These are phyloP conservation scores for Hypomecis atomaria DNA, from an alignment of 2,888 invertebrate species.

Conservation along the genomic window DNA sequence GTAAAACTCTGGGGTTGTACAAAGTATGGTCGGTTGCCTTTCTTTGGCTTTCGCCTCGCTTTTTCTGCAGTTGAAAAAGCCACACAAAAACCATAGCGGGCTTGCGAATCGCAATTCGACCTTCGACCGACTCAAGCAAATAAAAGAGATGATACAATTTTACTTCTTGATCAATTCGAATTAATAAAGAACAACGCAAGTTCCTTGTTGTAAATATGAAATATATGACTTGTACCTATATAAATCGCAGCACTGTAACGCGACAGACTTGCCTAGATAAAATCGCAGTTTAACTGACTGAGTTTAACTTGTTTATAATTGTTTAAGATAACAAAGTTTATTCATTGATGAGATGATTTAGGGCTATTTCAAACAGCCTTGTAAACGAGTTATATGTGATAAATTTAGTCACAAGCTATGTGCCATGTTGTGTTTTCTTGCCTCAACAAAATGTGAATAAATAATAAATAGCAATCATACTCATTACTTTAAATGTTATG, in stretches of 20 bases:
- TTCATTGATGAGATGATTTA: constrained; percentile 1
- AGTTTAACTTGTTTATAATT: constrained; percentile 15
- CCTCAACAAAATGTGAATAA: constrained; percentile 30
- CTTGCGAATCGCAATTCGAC: no score
- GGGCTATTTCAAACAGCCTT: constrained; percentile 6
- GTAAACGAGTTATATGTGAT: constrained; percentile 14
- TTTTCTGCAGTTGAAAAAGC: no score
- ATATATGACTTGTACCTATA: no score
- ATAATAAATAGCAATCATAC: constrained; percentile 28
- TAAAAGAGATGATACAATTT: no score
- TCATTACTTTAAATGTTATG: constrained; percentile 27
- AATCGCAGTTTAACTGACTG: constrained; percentile 12
- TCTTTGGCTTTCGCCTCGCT: no score
- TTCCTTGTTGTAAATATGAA: no score
- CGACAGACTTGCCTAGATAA: neutral
- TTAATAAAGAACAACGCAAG: no score
- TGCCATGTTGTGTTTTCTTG: constrained; percentile 48
- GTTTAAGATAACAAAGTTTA: constrained; percentile 9
- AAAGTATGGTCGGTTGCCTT: no score
- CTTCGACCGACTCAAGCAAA: no score
- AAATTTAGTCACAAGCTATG: constrained; percentile 50
- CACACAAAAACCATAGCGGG: no score
- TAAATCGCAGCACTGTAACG: neutral
- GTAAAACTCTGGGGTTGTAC: no score
- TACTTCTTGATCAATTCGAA: no score